Evolutionary conservation across 2,888 invertebrate genomes (phyloP), one percentile per base, ranked within the genome.

Genomic region (Caprella mutica): DNA sequence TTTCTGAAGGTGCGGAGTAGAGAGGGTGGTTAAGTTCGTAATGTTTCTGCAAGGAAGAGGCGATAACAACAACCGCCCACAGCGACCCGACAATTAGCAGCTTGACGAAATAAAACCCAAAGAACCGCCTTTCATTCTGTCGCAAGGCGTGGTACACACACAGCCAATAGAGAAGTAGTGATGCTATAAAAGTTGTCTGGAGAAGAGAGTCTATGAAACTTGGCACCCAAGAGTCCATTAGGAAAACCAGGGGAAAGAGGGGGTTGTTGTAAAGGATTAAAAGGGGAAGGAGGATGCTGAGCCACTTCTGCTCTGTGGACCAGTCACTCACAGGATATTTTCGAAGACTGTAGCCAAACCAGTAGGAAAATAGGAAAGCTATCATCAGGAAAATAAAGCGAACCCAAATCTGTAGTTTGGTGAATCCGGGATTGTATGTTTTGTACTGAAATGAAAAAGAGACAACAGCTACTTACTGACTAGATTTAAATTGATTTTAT

Each of bases 301-400:
- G 81, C 96, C 96, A 97, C 73, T 88, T 91, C 72, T 97, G 96
- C 73, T 97, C 97, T 69, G 94, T 90, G 1, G 94, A 91, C 96
- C 94, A 97, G 73, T 94, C 92, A 67, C 84, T 81, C 42, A 89
- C 77, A 0, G 86, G 82, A 74, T 89, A 96, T 71, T 85, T 87
- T 67, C 90, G 78, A 66, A 97, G 76, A 0, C 85, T 82, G 73
- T 91, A 87, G 35, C 87, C 86, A 73, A 91, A 94, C 86, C 91
- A 89, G 71, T 90, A 90, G 96, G 96, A 75, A 23, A 69, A 68
- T 55, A 56, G 75, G 72, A 96, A 94, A 1, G 92, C 85, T 39
- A 86, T 80, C 40, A 92, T 75, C 52, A 94, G 77, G 74, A 94
- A 96, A 69, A 94, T 86, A 71, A 94, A 87, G 67, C 96, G 78